Evolutionary conservation across 1,140 invertebrate genomes (phyloP).

Genomic region (Cydia fagiglandana): DNA sequence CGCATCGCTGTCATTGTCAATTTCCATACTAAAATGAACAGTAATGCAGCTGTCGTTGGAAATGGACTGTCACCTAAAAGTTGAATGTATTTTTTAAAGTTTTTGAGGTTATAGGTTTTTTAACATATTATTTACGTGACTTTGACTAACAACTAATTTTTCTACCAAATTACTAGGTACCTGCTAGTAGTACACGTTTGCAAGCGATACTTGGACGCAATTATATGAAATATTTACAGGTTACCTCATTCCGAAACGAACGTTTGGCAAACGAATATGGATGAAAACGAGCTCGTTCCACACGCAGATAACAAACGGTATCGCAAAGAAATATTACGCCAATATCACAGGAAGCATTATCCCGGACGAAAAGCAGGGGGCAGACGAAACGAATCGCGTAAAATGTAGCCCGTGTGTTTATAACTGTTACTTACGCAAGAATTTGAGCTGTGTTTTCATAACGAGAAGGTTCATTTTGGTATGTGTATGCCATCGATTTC

Average conservation of each 20-base stretch:
- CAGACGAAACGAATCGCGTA: constrained; percentile 54
- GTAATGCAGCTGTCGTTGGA: no score
- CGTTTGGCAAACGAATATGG: constrained; percentile 31
- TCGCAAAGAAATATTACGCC: constrained; percentile 63
- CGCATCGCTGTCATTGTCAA: no score
- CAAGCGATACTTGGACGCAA: background rate
- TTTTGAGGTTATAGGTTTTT: no score
- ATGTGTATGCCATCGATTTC: constrained; percentile 33
- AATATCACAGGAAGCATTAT: constrained; percentile 60
- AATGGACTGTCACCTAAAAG: no score
- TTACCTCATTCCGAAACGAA: constrained; percentile 11
- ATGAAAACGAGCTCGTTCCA: constrained; percentile 59
- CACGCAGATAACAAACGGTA: constrained; percentile 61
- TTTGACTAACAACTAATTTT: no score
- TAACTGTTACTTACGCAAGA: background rate
- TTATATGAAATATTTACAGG: background rate
- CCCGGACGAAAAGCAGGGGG: constrained; percentile 47
- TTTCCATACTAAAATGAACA: no score
- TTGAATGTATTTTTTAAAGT: no score
- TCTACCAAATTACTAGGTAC: no score
- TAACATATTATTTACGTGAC: no score
- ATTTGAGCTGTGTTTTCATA: constrained; percentile 21
- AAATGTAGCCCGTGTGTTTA: constrained; percentile 44
- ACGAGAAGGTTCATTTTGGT: constrained; percentile 35
- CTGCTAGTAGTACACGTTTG: background rate